Percentiles rank a stretch among this genome's conserved stretches.
Evolutionary conservation across 2,113 vertebrate genomes (phyloP).

Genomic region (Platysteira castanea): DNA sequence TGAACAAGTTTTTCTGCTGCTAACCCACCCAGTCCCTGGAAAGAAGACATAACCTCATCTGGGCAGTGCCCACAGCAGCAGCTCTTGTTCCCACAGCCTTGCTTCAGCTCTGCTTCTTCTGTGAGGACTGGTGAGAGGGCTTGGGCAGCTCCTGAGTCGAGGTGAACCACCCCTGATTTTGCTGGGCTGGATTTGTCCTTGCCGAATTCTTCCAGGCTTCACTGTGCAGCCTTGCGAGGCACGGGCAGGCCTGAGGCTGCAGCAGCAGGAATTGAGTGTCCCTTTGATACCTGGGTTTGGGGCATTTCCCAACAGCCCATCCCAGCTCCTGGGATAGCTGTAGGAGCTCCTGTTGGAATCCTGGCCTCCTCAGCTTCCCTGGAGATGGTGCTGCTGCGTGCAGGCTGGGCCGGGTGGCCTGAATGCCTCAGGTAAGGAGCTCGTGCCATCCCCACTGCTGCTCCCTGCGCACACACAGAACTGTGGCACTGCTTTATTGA

Average conservation of each 20-base stretch:
- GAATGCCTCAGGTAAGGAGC: neutral
- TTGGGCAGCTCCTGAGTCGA: neutral
- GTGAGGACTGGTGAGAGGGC: rapidly evolving
- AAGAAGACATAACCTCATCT: neutral
- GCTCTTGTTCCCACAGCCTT: neutral
- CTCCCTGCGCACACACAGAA: rapidly evolving
- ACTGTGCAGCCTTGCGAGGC: neutral
- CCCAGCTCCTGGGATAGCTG: neutral
- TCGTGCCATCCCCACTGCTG: rapidly evolving
- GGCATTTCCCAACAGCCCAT: neutral
- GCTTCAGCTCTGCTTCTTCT: neutral
- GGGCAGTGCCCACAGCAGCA: neutral
- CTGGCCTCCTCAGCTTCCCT: neutral
- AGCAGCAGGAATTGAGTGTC: neutral
- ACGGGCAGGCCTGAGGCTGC: neutral
- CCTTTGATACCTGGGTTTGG: neutral
- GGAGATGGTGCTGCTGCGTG: neutral
- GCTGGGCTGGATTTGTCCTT: neutral
- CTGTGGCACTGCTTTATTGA: neutral
- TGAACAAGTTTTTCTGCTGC: neutral
- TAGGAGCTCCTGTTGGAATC: neutral
- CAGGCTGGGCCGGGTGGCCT: rapidly evolving
- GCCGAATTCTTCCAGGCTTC: neutral
- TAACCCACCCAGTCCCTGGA: neutral
- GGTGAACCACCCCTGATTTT: neutral